These are phyloP conservation scores for Philantomba maxwellii DNA, from an alignment of 2,113 vertebrate genomes.

Conservation along the genomic window DNA sequence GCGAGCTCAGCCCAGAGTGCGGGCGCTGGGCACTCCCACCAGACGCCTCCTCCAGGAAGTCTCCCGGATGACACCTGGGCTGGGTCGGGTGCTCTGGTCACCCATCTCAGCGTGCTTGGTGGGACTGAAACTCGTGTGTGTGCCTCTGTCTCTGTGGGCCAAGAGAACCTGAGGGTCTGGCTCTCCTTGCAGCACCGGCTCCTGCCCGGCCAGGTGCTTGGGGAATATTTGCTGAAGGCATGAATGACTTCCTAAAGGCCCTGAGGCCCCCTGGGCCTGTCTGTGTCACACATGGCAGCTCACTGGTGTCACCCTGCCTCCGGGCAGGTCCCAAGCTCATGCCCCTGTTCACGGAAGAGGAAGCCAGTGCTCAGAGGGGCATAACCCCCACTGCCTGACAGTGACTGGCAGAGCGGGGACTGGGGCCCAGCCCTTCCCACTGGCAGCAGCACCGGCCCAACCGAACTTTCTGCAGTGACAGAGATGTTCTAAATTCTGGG, in stretches of 20 bases:
- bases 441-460: fast-evolving
- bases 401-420: fast-evolving
- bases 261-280: background rate
- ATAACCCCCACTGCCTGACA: fast-evolving
- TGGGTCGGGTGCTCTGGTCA: background rate
- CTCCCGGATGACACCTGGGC: background rate
- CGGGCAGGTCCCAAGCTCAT: fast-evolving
- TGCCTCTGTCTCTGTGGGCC: background rate
- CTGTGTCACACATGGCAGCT: fast-evolving
- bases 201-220: background rate
- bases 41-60: background rate
- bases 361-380: background rate
- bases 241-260: too few species aligned
- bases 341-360: background rate
- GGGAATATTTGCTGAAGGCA: fast-evolving
- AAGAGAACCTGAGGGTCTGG: background rate
- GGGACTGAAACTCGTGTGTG: background rate
- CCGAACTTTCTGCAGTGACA: background rate
- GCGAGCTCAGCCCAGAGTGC: background rate
- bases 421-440: fast-evolving
- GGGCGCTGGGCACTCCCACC: fast-evolving
- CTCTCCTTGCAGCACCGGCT: background rate
- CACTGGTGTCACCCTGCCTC: background rate
- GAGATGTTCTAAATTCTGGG: background rate
- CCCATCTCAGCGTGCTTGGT: fast-evolving